Base-by-base conservation (phyloP, 2,113 vertebrate species). In the Motacilla alba region DNA sequence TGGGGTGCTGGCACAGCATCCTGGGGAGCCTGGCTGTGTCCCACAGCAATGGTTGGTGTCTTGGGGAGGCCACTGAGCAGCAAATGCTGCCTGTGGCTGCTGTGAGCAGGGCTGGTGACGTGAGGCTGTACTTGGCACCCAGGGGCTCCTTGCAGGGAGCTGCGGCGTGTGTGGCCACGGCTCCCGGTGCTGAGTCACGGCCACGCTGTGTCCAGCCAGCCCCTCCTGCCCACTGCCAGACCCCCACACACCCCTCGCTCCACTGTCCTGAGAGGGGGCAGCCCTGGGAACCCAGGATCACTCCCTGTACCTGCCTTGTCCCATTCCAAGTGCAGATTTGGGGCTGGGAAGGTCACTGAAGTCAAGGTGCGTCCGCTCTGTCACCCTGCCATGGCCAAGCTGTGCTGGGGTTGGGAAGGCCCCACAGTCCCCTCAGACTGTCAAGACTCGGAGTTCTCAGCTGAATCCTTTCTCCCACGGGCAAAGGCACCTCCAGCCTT, bases 171-270 rank as follows among this genome's bases (percentile, higher is more conserved):
- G 94, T 35, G 86, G 93, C 67, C 83, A 1, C 2, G 0, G 78
- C 85, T 90, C 30, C 75, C 0, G 0, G 78, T 18, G 70, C 95
- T 95, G 96, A 96, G 87, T 95, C 93, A 96, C 47, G 2, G 83
- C 87, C 15, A 0, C 0, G 0, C 10, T 0, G 0, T 15, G 6
- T 21, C 55, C 1, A 4, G 59, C 66, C 79, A 22, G n/a, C 15
- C 47, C 55, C 59, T 74, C 44, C 73, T 68, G 68, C 63, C 59
- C 20, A 2, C 0, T 1, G 19, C 27, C 2, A 0, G n/a, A 46
- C 21, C 23, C 52, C 31, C 2, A 0, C 0, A 0, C 59, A n/a
- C 43, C 26, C 37, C 73, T n/a, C 0, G 0, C 28, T 39, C 7
- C 22, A 52, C 37, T 4, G 3, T 22, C 12, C 30, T 17, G 35